phyloP scores from a whole-genome alignment of 2,888 invertebrate species.

The Cryptophagus acutangulus region DNA sequence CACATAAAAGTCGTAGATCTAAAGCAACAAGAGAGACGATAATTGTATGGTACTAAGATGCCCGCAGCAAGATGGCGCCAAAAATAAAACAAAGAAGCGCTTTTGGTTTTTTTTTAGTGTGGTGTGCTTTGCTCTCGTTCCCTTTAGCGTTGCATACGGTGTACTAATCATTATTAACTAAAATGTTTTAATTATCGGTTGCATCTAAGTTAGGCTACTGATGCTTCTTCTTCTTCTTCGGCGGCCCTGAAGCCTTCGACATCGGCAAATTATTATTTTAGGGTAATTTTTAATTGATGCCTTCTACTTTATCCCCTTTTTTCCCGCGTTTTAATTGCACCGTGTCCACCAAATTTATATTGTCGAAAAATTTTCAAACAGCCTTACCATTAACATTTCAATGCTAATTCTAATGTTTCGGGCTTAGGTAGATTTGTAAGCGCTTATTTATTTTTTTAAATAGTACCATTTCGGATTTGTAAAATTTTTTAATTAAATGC shows the following conservation, averaged over 20 bases:
- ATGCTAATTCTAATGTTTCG: no score
- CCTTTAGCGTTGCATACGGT: constrained; percentile 41
- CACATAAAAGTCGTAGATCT: constrained; percentile 47
- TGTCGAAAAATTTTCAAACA: no score
- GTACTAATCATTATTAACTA: constrained; percentile 43
- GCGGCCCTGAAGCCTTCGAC: not conserved
- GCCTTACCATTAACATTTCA: no score
- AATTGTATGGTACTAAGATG: constrained; percentile 43
- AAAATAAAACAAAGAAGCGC: constrained; percentile 39
- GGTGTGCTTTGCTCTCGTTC: no score
- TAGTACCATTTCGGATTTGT: no score
- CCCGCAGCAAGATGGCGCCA: constrained; percentile 47
- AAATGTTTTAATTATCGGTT: constrained; percentile 42
- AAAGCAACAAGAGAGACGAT: constrained; percentile 41
- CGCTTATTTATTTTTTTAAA: no score
- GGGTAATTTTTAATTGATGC: constrained; percentile 46
- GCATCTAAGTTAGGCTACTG: constrained; percentile 42
- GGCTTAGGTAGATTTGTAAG: no score
- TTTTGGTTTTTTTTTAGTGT: no score
- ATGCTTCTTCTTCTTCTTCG: constrained; percentile 15
- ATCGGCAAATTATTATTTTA: constrained; percentile 28
- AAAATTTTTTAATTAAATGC: no score
- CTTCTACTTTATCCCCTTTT: no score
- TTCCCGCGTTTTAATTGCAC: constrained; percentile 39
- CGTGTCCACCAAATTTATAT: no score